phyloP scores from a whole-genome alignment of 2,888 invertebrate genomes.

The Chrysina gloriosa region DNA sequence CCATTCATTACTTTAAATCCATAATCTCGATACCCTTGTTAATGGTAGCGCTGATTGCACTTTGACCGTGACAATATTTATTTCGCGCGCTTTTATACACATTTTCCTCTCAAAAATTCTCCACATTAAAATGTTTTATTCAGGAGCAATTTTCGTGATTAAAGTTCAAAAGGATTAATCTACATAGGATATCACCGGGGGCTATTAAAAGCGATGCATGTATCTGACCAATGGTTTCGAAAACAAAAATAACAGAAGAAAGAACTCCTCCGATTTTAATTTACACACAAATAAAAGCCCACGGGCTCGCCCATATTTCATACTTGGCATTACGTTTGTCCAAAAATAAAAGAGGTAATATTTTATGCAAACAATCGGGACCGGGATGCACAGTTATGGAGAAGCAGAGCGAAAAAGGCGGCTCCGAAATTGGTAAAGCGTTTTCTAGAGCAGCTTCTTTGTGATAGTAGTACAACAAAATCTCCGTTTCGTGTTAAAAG shows the following conservation, averaged over 20 bases:
- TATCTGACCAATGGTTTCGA: conserved; percentile 45
- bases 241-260: conserved; percentile 43
- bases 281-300: conserved; percentile 53
- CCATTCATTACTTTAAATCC: background rate
- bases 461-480: conserved; percentile 12
- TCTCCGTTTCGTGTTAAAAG: conserved; percentile 4
- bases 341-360: conserved; percentile 54
- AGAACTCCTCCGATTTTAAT: conserved; percentile 52
- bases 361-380: conserved; percentile 54
- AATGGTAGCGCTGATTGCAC: conserved; percentile 12
- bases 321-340: conserved; percentile 51
- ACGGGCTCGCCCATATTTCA: conserved; percentile 52
- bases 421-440: conserved; percentile 14
- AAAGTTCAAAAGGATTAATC: conserved; percentile 44
- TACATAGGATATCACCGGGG: conserved; percentile 32
- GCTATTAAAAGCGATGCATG: conserved; percentile 39
- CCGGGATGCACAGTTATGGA: conserved; percentile 37
- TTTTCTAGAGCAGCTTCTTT: conserved; percentile 15
- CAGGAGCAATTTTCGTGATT: conserved; percentile 43
- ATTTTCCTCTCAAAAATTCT: conserved; percentile 13
- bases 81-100: conserved; percentile 10
- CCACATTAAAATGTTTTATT: conserved; percentile 38
- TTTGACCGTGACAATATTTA: conserved; percentile 21
- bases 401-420: conserved; percentile 6
- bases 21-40: background rate